Evolutionary conservation across 1,140 invertebrate species (phyloP).

Genomic region (Pristionchus pacificus): DNA sequence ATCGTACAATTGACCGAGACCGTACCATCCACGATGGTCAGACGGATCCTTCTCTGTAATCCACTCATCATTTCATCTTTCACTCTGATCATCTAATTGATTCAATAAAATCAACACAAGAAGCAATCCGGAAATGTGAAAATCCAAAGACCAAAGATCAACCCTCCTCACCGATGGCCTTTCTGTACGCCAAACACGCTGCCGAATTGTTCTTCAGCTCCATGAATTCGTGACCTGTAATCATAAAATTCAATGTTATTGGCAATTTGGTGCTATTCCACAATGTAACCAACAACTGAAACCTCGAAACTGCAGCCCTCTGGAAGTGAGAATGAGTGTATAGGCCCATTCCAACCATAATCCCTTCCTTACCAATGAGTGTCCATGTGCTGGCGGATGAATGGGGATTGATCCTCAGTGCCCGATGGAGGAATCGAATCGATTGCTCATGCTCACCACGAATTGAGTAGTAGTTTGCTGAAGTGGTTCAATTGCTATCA

Average conservation of each 20-base stretch:
- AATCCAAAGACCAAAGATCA: not conserved
- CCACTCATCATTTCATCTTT: no score
- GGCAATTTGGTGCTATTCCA: no score
- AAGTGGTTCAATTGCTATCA: no score
- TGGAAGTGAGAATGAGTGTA: no score
- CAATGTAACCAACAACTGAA: no score
- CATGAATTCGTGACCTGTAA: slow-evolving; percentile 98
- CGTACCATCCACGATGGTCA: slow-evolving; percentile 97
- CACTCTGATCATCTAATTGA: no score
- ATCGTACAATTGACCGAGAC: slow-evolving; percentile 93
- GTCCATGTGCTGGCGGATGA: slow-evolving; percentile 87
- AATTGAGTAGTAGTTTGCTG: slow-evolving; percentile 95
- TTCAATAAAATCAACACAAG: slow-evolving; percentile 12
- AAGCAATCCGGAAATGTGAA: not conserved
- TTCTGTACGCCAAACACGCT: slow-evolving; percentile 90
- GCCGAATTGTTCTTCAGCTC: slow-evolving; percentile 96
- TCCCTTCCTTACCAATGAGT: no score
- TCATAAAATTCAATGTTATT: no score
- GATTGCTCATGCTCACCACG: slow-evolving; percentile 92
- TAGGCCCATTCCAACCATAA: no score
- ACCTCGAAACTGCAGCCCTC: no score
- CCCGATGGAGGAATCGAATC: slow-evolving; percentile 89
- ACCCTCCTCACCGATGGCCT: slow-evolving; percentile 76
- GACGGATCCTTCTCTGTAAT: slow-evolving; percentile 81
- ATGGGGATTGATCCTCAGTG: slow-evolving; percentile 85